Base-by-base conservation (phyloP, 2,113 vertebrate species). In the Ameiurus melas region DNA sequence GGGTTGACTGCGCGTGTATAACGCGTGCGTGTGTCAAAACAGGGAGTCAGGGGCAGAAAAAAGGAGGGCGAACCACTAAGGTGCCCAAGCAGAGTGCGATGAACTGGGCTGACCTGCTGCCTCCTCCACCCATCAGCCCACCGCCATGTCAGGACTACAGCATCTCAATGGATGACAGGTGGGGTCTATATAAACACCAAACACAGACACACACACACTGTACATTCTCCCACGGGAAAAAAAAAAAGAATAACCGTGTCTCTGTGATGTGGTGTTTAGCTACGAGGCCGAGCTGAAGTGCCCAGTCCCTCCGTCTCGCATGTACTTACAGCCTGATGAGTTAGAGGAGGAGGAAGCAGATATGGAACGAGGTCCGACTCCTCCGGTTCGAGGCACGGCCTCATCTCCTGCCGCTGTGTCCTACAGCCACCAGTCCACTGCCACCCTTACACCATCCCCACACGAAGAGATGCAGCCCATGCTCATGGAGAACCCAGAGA, bases 31-130 rank as follows among this genome's bases (percentile, higher is more conserved):
- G 66, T 90, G 86, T 89, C 64, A 80, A 92, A 27, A 79, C 93
- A 99, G 98, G 98, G 89, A 99, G 98, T 93, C 98, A 99, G 95
- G 97, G 98, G 90, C 98, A 99, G 89, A 99, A 99, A 93, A 99
- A 99, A 91, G 97, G 97, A 82, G 94, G 96, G 57, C 95, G 98
- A 4, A 97, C 96, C 73, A 97, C 97, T 58, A 99, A 98, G 95
- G 95, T 96, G 86, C 95, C 97, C 55, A 99, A 99, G 92, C 98
- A 98, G 92, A 96, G 95, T 77, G 97, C 97, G 88, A 98, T 99
- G 97, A 99, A 98, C 93, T 99, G 98, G 98, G 95, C 97, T 70
- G 98, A 99, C 91, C 96, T 99, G 66, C 96, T 99, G 87, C 98
- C 98, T 77, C 98, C 98, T 20, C 98, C 98, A 47, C 98, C 98